These are phyloP conservation scores for Brachionus paranguensis DNA, from an alignment of 1,140 invertebrate genomes.

Conservation along the genomic window DNA sequence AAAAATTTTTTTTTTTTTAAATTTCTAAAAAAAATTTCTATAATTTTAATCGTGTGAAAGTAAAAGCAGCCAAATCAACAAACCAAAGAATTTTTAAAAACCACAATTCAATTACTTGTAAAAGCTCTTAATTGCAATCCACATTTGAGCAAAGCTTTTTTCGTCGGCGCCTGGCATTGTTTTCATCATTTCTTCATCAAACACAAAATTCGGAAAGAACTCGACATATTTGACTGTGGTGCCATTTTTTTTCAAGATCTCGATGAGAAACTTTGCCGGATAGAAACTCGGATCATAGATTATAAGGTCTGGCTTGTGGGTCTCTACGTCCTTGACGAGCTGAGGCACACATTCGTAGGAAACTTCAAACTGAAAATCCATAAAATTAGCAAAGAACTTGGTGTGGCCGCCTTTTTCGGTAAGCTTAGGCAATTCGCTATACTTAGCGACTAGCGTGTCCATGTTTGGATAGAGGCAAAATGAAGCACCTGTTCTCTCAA, in stretches of 20 bases:
- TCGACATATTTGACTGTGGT: not conserved
- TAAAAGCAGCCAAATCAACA: too few species aligned
- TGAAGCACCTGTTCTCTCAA: not conserved
- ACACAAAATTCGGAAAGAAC: conserved; percentile 8
- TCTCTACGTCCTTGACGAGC: not conserved
- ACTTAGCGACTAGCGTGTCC: not conserved
- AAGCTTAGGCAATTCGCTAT: not conserved
- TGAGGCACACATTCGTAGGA: not conserved
- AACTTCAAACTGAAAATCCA: not conserved
- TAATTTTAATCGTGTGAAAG: too few species aligned
- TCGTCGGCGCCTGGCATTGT: not conserved
- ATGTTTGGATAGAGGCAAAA: not conserved
- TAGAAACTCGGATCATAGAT: not conserved
- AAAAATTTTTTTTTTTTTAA: too few species aligned
- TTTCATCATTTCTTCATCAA: conserved; percentile 13
- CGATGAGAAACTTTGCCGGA: not conserved
- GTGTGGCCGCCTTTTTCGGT: not conserved
- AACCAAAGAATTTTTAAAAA: not conserved
- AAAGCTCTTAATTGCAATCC: not conserved
- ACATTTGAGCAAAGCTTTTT: not conserved
- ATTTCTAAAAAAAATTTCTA: too few species aligned
- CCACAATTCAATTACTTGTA: not conserved
- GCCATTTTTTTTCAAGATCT: not conserved
- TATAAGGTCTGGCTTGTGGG: not conserved
- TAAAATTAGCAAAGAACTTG: not conserved